Conservation (phyloP, 1,140 invertebrate genomes). For the Saxidomus purpurata region DNA sequence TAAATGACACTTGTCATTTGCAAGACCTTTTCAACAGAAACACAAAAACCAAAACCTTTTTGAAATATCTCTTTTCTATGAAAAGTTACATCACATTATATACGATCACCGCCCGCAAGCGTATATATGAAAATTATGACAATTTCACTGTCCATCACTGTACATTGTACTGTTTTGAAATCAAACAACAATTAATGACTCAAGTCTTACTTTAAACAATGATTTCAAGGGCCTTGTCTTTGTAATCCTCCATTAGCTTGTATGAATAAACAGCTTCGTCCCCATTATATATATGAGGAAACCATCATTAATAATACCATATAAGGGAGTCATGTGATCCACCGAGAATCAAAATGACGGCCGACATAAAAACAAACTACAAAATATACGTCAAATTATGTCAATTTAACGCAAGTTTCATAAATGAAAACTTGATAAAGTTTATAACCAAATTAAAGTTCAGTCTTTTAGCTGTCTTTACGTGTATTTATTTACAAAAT, state of each 20-base stretch:
- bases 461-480: no score
- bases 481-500: no score
- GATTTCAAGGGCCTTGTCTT: not conserved
- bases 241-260: slow-evolving; percentile 13
- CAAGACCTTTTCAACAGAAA: not conserved
- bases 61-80: not conserved
- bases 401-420: no score
- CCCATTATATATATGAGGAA: no score
- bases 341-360: no score
- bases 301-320: no score
- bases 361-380: no score
- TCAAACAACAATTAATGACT: not conserved
- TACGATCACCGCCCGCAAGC: not conserved
- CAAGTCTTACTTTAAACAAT: not conserved
- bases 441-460: no score
- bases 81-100: not conserved
- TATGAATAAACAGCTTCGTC: no score
- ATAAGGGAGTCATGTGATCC: no score
- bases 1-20: not conserved
- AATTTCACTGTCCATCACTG: not conserved
- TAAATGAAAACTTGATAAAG: no score
- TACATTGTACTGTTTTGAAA: not conserved
- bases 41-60: not conserved
- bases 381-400: no score
- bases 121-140: not conserved